phyloP scores from a whole-genome alignment of 2,888 invertebrate genomes.

The Willowsia nigromaculata region DNA sequence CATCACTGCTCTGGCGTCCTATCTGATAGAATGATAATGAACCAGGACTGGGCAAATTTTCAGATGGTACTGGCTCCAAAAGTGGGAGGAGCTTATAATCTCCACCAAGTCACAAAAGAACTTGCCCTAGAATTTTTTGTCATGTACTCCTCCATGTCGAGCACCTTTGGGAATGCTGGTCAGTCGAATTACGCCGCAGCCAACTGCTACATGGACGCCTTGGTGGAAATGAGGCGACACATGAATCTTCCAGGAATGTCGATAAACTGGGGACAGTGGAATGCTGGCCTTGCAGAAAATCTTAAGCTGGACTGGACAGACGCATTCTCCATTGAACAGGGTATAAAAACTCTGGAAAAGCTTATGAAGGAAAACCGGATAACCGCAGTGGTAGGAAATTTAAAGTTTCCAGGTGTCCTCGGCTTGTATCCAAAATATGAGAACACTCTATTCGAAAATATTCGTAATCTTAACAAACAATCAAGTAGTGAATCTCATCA shows the following conservation, averaged over 20 bases:
- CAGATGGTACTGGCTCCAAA: constrained; percentile 33
- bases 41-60: constrained; percentile 42
- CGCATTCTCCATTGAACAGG: neutral
- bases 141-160: constrained; percentile 42
- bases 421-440: neutral
- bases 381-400: neutral
- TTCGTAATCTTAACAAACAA: neutral
- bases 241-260: neutral
- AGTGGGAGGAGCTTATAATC: constrained; percentile 28
- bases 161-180: constrained; percentile 32
- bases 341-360: neutral
- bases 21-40: constrained; percentile 21
- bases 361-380: neutral
- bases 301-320: neutral
- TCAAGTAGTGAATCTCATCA: too few relatives aligned
- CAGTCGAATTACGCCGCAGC: constrained; percentile 49
- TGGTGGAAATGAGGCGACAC: neutral
- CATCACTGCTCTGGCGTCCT: constrained; percentile 45
- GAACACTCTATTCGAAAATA: neutral
- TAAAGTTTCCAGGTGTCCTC: neutral
- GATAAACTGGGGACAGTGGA: constrained; percentile 33
- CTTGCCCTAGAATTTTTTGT: constrained; percentile 56
- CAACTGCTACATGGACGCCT: constrained; percentile 49
- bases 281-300: constrained; percentile 29
- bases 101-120: neutral